Evolutionary conservation across 2,888 invertebrate genomes (phyloP).

Genomic region (Drosophila merina): DNA sequence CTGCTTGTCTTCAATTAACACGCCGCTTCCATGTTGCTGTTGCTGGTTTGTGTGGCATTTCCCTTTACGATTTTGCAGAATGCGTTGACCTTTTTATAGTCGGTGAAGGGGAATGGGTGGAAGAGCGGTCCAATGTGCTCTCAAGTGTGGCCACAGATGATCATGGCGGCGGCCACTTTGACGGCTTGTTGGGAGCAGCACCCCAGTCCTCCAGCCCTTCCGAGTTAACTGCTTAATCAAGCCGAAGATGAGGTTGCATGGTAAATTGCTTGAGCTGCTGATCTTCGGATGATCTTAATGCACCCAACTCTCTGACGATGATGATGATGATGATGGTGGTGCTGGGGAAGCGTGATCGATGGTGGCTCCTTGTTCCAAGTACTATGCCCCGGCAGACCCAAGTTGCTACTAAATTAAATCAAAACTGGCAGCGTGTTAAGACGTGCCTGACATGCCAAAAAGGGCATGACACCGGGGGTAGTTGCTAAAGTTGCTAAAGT

Average conservation of each 20-base stretch:
- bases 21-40: conserved; percentile 71
- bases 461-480: conserved; percentile 18
- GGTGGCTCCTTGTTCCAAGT: conserved; percentile 51
- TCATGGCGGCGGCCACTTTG: conserved; percentile 60
- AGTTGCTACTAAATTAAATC: conserved; percentile 75
- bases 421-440: conserved; percentile 80
- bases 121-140: conserved; percentile 52
- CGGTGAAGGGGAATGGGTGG: background rate
- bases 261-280: conserved; percentile 68
- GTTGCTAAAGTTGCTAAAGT: conserved; percentile 6
- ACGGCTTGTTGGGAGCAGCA: conserved; percentile 62
- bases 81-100: conserved; percentile 70
- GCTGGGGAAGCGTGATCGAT: conserved; percentile 66
- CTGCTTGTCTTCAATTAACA: conserved; percentile 79
- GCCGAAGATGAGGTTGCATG: conserved; percentile 68
- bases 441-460: conserved; percentile 76
- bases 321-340: conserved; percentile 27
- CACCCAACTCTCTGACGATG: conserved; percentile 32
- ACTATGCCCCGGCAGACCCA: conserved; percentile 36
- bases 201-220: conserved; percentile 34
- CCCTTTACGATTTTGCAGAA: conserved; percentile 68
- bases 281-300: conserved; percentile 53
- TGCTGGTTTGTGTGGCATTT: conserved; percentile 70
- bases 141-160: conserved; percentile 68
- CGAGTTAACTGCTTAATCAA: conserved; percentile 77